Evolutionary conservation across 2,888 invertebrate genomes (phyloP), one percentile per base, ranked within the genome.

Genomic region (Macaria notata): DNA sequence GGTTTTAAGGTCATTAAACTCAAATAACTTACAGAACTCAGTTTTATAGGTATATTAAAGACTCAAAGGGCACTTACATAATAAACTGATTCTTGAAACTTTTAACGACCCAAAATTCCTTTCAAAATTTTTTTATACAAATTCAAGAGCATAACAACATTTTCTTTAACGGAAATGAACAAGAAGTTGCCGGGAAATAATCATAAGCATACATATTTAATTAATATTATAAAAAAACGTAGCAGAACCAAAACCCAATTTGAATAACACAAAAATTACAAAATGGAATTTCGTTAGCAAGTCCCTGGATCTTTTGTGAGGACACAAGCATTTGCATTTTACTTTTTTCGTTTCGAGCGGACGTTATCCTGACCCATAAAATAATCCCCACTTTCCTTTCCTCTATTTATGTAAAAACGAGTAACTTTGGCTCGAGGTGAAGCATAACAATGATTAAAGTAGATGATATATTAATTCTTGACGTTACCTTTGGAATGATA

Each of bases 271-370:
- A 50, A 50, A 50, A 50, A 50, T 29, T 36, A 44, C 36, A 44
- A 50, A 49, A 50, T 4, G 43, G 33, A 44, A 50, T 50, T 50
- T 44, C 31, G 4, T 36, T 50, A 43, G 19, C 4, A 39, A 50
- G 31, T 44, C 44, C 42, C 4, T 33, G 43, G 43, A 44, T 50
- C 50, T 42, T 43, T 43, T 49, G 31, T 50, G 9, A 31, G 49
- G 42, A 49, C 49, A 7, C 31, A 42, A 19, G 31, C 44, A 44
- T 50, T 50, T 50, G 31, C 50, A 50, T 50, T 19, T 43, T 31
- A 33, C 41, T 41, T 41, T 19, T 41, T 41, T n/a, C 9, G 41
- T 41, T 41, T 36, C 33, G 33, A 6, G 41, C 9, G 41, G n/a
- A 41, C 9, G 19, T 19, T 19, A 19, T 19, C 19, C 41, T 41